Evolutionary conservation across 1,140 invertebrate genomes (phyloP).

Genomic region (Rhopalosiphum maidis): DNA sequence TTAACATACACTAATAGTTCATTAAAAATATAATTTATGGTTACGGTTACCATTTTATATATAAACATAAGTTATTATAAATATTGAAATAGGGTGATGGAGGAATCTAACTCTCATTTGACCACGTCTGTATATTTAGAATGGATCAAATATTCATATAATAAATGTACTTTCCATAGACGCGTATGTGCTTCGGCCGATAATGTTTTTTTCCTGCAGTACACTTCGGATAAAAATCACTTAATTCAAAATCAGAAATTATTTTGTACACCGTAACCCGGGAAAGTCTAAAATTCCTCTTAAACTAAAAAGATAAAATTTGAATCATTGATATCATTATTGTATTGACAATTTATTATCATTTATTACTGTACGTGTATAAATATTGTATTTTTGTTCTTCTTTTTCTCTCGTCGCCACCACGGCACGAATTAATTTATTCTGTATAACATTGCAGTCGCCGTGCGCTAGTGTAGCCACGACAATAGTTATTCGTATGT

Average conservation of each 20-base stretch:
- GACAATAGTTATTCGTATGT: too few relatives aligned
- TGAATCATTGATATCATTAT: not conserved
- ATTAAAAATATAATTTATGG: too few relatives aligned
- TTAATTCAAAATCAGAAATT: not conserved
- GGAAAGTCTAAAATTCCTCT: not conserved
- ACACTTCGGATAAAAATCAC: not conserved
- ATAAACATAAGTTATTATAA: too few relatives aligned
- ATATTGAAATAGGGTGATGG: too few relatives aligned
- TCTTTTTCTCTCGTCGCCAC: too few relatives aligned
- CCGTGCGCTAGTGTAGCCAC: too few relatives aligned
- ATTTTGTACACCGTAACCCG: not conserved
- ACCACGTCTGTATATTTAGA: not conserved
- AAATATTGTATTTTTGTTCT: not conserved
- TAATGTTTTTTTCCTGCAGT: not conserved
- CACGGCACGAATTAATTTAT: too few relatives aligned
- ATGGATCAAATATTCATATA: not conserved
- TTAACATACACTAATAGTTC: too few relatives aligned
- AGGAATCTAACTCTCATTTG: not conserved
- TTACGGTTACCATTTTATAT: too few relatives aligned
- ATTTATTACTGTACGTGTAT: too few relatives aligned
- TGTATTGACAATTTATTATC: too few relatives aligned
- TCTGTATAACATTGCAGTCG: too few relatives aligned
- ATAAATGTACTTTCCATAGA: not conserved
- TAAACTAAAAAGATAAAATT: not conserved
- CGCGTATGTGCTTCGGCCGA: not conserved